Conservation (phyloP, 2,797 vertebrate genomes). For the Picus viridis region DNA sequence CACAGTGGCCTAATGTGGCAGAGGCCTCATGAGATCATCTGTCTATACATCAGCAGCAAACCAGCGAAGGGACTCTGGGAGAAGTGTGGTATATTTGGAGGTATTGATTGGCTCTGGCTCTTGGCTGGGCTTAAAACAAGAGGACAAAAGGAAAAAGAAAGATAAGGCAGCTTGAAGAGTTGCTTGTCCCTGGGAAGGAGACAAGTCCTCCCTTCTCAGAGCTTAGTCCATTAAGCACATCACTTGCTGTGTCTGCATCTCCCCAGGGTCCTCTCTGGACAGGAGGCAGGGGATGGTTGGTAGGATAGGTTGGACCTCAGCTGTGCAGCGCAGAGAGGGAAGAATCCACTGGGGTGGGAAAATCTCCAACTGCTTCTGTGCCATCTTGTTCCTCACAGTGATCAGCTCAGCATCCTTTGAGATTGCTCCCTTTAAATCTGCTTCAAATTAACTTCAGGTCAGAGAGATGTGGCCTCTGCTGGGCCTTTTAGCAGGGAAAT, state of each 20-base stretch:
- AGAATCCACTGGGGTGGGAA: neutral
- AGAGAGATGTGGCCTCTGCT: neutral
- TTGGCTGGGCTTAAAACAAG: neutral
- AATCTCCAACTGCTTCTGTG: neutral
- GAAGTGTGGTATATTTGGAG: slow-evolving; percentile 19
- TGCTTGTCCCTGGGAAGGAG: neutral
- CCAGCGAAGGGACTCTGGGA: slow-evolving; percentile 44
- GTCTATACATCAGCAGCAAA: slow-evolving; percentile 64
- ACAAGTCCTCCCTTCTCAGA: neutral
- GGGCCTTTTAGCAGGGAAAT: neutral
- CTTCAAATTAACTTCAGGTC: neutral
- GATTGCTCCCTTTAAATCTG: neutral
- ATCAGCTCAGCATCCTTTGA: accelerated
- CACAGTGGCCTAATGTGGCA: slow-evolving; percentile 18
- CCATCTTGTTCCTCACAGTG: neutral
- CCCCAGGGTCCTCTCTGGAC: neutral
- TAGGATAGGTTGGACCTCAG: accelerated
- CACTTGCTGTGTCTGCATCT: neutral
- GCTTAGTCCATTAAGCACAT: neutral
- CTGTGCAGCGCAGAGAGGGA: neutral
- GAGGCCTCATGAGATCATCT: slow-evolving; percentile 67
- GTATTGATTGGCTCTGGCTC: slow-evolving; percentile 40
- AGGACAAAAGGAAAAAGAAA: neutral
- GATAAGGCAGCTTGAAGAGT: neutral
- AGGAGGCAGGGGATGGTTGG: neutral